Base-by-base conservation (phyloP, 2,888 invertebrate species). In the Slavum lentiscoides region DNA sequence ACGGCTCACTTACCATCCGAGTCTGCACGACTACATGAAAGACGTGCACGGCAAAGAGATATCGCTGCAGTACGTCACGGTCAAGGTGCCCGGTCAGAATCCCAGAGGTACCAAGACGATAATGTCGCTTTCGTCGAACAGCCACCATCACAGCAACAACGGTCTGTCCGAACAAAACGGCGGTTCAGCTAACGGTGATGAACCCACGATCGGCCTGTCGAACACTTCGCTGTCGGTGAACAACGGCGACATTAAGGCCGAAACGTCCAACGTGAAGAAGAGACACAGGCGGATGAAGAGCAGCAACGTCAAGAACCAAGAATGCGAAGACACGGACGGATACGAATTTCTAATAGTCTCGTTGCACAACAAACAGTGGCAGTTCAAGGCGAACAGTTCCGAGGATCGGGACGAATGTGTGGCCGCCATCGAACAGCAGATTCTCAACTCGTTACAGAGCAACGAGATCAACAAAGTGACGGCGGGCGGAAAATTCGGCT, bases 371-470 rank as follows among this genome's bases (percentile, higher is more conserved):
- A 97, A 97, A 88, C 93, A 96, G 82, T 99, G 98, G 98, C 95
- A 97, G 86, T 98, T 99, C 88, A 97, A 98, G 87, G 98, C 97
- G 0, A 90, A 91, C 59, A 94, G 91, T 85, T 91, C 91, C 1
- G 96, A 96, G 86, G 98, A 97, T 85, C 88, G 98, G 17, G 97
- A 98, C 86, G 95, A 94, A 85, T 98, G 98, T 98, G 96, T 98
- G 19, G 90, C 93, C 49, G 94, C 95, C 73, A 96, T 98, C 83
- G 97, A 98, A 87, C 95, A 96, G 86, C 97, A 97, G 88, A 98
- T 98, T 85, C 91, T 97, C 76, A 93, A 93, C 85, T 94, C 95
- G 84, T 89, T 97, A 82, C 97, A 97, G 86, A 87, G 87, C 81
- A 89, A 88, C 83, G 89, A 89, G 85, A 88, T 88, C 53, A 87